These are phyloP conservation scores for Lumbricus terrestris DNA, from an alignment of 2,888 invertebrate genomes.

Conservation along the genomic window DNA sequence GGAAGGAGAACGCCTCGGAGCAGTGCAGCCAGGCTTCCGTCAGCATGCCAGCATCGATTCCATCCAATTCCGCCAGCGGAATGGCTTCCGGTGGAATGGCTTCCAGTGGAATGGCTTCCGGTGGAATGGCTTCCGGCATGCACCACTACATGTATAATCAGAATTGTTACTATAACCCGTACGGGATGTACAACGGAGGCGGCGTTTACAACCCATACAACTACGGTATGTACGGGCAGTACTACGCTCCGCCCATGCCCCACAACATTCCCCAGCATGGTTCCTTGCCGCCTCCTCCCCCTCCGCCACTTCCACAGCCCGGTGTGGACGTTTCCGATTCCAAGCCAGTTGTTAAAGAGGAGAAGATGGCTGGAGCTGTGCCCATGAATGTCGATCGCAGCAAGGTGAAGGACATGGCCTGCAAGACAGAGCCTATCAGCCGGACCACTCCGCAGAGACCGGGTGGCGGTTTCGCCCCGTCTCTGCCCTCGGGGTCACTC, in stretches of 20 bases:
- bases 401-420: background rate
- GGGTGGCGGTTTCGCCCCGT: background rate
- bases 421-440: background rate
- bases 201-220: slow-evolving; percentile 13
- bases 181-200: slow-evolving; percentile 27
- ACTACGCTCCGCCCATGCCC: background rate
- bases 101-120: background rate
- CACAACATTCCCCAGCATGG: background rate
- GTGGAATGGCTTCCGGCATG: background rate
- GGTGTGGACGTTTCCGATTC: background rate
- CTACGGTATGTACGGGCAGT: slow-evolving; percentile 17
- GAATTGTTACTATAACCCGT: slow-evolving; percentile 17
- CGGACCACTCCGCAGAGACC: background rate
- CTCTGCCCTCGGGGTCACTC: background rate
- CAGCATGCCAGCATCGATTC: background rate
- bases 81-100: background rate
- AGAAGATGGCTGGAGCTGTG: background rate
- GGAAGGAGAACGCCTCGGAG: background rate
- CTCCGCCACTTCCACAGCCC: background rate
- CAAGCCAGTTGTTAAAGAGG: background rate
- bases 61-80: background rate
- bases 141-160: slow-evolving; percentile 12
- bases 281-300: slow-evolving; percentile 28
- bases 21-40: background rate
- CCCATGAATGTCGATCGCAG: background rate